Evolutionary conservation across 2,797 vertebrate species (phyloP).

Genomic region (Arremon brunneinucha): DNA sequence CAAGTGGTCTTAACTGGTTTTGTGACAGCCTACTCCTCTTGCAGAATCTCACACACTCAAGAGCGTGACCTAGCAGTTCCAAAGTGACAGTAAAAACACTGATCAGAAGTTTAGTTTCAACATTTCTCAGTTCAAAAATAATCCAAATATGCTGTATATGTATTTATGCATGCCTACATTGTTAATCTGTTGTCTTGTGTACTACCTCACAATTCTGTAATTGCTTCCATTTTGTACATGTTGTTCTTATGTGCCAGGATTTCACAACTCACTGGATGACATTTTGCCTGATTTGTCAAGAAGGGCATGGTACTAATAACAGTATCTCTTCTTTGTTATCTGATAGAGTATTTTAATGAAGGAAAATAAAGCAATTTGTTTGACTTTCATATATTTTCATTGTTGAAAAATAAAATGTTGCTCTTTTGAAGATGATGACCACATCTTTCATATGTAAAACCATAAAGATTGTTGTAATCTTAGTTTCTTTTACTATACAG

Average conservation of each 20-base stretch:
- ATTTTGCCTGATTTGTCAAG: not conserved
- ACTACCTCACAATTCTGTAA: not conserved
- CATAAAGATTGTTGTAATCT: not conserved
- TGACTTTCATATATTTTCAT: not conserved
- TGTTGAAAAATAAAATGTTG: not conserved
- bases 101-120: not conserved
- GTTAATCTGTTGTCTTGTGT: not conserved
- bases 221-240: not conserved
- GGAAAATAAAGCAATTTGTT: not conserved
- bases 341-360: not conserved
- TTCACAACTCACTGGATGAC: not conserved
- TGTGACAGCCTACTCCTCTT: not conserved
- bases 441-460: not conserved
- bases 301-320: not conserved
- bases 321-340: not conserved
- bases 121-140: not conserved
- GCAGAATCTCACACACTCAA: not conserved
- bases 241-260: not conserved
- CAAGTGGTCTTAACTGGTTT: not conserved
- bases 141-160: not conserved
- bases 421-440: not conserved
- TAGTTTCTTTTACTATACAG: not conserved
- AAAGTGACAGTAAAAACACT: not conserved
- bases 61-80: not conserved
- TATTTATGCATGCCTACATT: not conserved